Evolutionary conservation across 2,113 vertebrate genomes (phyloP), one percentile per base, ranked within the genome.

Genomic region (Paracanthobrama guichenoti): DNA sequence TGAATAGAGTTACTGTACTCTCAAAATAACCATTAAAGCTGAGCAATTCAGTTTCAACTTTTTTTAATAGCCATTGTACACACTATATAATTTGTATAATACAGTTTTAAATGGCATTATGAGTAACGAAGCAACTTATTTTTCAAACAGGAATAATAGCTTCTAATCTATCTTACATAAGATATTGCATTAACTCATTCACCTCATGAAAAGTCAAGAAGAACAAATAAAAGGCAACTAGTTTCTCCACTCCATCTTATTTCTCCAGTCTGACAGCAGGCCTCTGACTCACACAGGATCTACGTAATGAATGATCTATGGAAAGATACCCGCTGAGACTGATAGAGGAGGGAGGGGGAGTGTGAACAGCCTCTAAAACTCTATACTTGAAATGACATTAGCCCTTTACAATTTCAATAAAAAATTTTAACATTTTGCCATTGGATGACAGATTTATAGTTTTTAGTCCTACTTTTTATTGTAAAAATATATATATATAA

Each of bases 301-400:
- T 77, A 22, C 31, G 74, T 39, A 57, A 57, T 77, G 28, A 77
- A 39, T 77, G 48, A 76, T 76, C 74, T 53, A 20, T 53, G 35
- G 35, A 42, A 39, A 78, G 55, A 31, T 60, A 39, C 75, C 75
- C 22, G 22, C 75, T 59, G 75, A 24, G 75, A 60, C 53, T 44
- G 35, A 42, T 60, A 57, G 53, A 78, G 75, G 55, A 78, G 55
- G 55, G 55, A 78, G 55, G 55, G 55, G 31, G 50, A 76, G 50
- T 78, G 55, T 78, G 75, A 78, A 78, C 55, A 39, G 55, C 75
- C 35, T 77, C 31, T 35, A 39, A 48, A 53, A 35, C 18, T 77
- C 31, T 12, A 22, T 55, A 55, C 24, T 76, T 35, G 2, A n/a
- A 39, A 71, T 69, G 20, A 22, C 22, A 71, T 42, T n/a, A 71